These are phyloP conservation scores for Mesocricetus auratus DNA, from an alignment of 2,113 vertebrate genomes.

Conservation along the genomic window DNA sequence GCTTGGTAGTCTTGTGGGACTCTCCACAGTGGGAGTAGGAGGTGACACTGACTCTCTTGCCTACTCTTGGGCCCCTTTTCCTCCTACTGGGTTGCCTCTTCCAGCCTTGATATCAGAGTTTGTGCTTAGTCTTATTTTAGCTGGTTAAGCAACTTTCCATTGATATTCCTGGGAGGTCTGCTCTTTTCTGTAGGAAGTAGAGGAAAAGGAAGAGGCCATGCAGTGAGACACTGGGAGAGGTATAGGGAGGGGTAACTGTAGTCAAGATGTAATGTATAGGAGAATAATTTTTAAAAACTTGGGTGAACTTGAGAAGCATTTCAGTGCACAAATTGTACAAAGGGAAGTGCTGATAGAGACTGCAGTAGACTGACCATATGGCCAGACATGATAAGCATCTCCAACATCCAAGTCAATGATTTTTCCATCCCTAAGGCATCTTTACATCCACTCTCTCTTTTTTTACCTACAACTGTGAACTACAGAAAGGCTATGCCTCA, in stretches of 20 bases:
- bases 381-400: background rate
- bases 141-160: background rate
- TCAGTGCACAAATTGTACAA: background rate
- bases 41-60: background rate
- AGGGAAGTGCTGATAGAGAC: background rate
- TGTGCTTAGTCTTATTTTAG: background rate
- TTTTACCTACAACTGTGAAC: background rate
- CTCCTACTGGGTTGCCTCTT: background rate
- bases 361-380: background rate
- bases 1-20: background rate
- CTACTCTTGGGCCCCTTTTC: background rate
- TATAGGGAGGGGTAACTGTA: background rate
- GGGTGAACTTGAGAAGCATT: background rate
- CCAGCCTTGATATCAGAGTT: background rate
- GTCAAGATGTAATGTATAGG: background rate
- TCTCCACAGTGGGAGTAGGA: background rate
- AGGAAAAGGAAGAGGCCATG: background rate
- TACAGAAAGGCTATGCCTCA: background rate
- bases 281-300: background rate
- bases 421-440: background rate
- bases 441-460: background rate
- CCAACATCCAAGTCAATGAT: background rate
- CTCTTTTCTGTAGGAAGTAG: background rate
- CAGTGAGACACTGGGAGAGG: background rate
- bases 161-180: background rate